Percentiles rank a stretch among this genome's conserved stretches.
These are phyloP conservation scores for Rhabdornis inornatus DNA, from an alignment of 2,113 vertebrate genomes.

Conservation along the genomic window DNA sequence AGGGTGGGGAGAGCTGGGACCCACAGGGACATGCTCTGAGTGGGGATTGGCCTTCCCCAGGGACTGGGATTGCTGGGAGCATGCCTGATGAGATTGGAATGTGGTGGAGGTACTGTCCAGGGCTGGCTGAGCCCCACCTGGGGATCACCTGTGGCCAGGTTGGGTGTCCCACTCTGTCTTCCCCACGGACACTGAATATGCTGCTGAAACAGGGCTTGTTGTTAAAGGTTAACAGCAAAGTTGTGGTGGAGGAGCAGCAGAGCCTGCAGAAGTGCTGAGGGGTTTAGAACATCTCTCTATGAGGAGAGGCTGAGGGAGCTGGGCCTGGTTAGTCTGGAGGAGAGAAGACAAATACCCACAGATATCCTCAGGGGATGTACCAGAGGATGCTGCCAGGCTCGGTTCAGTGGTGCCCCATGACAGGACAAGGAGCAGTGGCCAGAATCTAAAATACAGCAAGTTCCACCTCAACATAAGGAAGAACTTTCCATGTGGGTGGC, in stretches of 20 bases:
- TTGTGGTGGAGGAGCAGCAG: background rate
- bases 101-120: background rate
- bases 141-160: background rate
- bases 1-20: background rate
- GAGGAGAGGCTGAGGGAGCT: background rate
- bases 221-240: background rate
- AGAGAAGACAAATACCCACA: too few species aligned
- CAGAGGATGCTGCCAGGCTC: background rate
- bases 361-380: too few species aligned
- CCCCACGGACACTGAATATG: rapidly evolving
- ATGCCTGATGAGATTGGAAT: rapidly evolving
- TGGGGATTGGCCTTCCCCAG: too few species aligned
- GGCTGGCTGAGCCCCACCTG: background rate
- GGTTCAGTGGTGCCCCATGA: rapidly evolving
- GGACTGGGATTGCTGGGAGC: background rate
- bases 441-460: background rate
- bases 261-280: background rate
- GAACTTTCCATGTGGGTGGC: background rate
- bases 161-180: background rate
- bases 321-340: background rate
- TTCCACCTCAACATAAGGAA: background rate
- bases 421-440: background rate
- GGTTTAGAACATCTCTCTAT: background rate
- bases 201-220: background rate
- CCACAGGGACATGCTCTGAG: rapidly evolving